Base-by-base conservation (phyloP, 2,888 invertebrate species). In the Mythimna albipuncta region DNA sequence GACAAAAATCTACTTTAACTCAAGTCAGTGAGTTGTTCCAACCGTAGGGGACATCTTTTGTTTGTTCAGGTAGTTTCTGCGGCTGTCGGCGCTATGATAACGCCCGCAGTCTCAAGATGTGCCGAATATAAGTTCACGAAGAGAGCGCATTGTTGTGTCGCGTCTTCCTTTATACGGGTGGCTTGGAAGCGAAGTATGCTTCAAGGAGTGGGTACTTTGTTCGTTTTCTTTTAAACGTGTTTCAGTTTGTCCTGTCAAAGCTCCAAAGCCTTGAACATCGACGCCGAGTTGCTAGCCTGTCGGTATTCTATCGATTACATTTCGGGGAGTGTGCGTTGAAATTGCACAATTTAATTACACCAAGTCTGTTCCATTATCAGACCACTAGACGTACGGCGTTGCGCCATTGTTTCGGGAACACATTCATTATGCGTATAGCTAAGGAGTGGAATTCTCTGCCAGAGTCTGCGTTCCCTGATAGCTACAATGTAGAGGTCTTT, bases 31-130 rank as follows among this genome's bases (percentile, higher is more conserved):
- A 77, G 68, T 75, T 81, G 5, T 0, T 75, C 16, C 21, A 10
- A 26, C n/a, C 63, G 84, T 84, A 75, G 13, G 62, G 70, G 76
- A n/a, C 50, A 10, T 70, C 55, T 75, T 59, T 81, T 83, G 73
- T 85, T 79, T 72, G 68, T 68, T 64, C 63, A 69, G 64, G 81
- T 81, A 77, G 75, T 75, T 77, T 68, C 71, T 75, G 84, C 57
- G 76, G 75, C 59, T 81, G 79, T 55, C 63, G 61, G 9, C 41
- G 57, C 69, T 62, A 58, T 71, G 75, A 83, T 75, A 72, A 69
- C 68, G 57, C 64, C 16, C 19, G 21, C 35, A 44, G 54, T 61
- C 44, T 72, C 61, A 65, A 79, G 73, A 81, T 70, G 79, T 82
- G 69, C 79, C 64, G 47, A 73, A 82, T 72, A 64, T 65, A 63